Base-by-base conservation (phyloP, 1,140 invertebrate genomes). In the Nebria ingens region DNA sequence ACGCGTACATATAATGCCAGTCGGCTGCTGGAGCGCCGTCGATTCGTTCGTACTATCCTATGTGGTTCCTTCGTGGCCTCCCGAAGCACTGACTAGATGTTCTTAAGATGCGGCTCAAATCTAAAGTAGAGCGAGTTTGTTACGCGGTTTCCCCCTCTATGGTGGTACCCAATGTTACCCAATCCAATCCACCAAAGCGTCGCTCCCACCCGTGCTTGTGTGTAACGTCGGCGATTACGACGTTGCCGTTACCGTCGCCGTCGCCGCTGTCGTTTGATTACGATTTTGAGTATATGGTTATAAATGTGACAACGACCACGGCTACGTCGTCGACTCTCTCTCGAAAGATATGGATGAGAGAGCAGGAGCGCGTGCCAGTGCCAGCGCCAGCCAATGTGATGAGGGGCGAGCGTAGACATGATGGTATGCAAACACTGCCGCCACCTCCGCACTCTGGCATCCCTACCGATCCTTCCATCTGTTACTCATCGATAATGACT, bases 21-120 rank as follows among this genome's bases (percentile, higher is more conserved):
- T 45, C 40, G 40, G 40, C 40, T 17, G 40, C 40, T 11, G 56
- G 56, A 64, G 67, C 65, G 67, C 66, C 67, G 67, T 68, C 65
- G 63, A 63, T 61, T 70, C 65, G 67, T 68, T 70, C 68, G 68
- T 68, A 61, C 57, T 66, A 62, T 65, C 60, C 63, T 65, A 66
- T 45, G 65, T 64, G 62, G 61, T 70, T 65, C 62, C 66, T 67
- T 65, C 56, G 66, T 68, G 60, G 67, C 66, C 65, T 68, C 56
- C 65, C 66, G 66, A 69, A 68, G 67, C 67, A 67, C 64, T 69
- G 64, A 70, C 68, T 70, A 68, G 64, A 68, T 62, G 58, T 61
- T 54, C 57, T 54, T 59, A 61, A 63, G 50, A 57, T 62, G 58
- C 56, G 64, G 61, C 63, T 61, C 56, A 56, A 64, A 61, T 68